Percentiles rank a stretch among this genome's conserved stretches.
phyloP scores from a whole-genome alignment of 2,113 vertebrate genomes.

The Vanacampus margaritifer region DNA sequence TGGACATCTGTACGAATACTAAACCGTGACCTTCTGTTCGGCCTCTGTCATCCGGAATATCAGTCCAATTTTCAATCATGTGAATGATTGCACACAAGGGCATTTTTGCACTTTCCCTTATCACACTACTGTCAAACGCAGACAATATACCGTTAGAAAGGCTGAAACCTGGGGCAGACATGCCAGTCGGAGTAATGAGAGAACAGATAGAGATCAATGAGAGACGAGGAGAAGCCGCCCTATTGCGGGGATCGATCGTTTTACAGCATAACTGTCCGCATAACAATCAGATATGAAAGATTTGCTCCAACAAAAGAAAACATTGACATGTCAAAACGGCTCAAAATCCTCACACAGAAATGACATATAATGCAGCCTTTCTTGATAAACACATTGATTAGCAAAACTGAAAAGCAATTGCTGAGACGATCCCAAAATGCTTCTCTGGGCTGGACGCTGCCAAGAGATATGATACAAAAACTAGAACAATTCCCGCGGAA shows the following conservation, averaged over 20 bases:
- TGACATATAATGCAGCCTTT: too few species aligned
- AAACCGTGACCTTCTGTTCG: constrained; percentile 18
- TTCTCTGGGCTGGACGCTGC: too few species aligned
- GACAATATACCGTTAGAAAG: background rate
- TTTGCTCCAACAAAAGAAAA: background rate
- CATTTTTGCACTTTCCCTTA: background rate
- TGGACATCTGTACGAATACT: constrained; percentile 17
- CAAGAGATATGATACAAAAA: too few species aligned
- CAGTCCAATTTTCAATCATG: background rate
- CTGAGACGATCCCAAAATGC: too few species aligned
- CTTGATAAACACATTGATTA: too few species aligned
- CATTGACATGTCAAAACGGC: background rate
- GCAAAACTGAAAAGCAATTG: too few species aligned
- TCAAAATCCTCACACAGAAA: too few species aligned
- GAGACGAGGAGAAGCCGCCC: background rate
- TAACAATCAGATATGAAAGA: background rate
- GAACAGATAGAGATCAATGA: constrained; percentile 12
- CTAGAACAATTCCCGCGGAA: too few species aligned
- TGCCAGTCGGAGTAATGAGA: constrained; percentile 8
- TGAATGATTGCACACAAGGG: background rate
- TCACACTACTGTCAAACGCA: background rate
- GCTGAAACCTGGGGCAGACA: constrained; percentile 6
- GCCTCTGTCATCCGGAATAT: constrained; percentile 7
- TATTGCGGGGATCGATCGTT: constrained; percentile 20
- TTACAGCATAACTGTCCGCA: constrained; percentile 4